These are phyloP conservation scores for Darevskia mixta DNA, from an alignment of 2,797 vertebrate genomes.

Conservation along the genomic window DNA sequence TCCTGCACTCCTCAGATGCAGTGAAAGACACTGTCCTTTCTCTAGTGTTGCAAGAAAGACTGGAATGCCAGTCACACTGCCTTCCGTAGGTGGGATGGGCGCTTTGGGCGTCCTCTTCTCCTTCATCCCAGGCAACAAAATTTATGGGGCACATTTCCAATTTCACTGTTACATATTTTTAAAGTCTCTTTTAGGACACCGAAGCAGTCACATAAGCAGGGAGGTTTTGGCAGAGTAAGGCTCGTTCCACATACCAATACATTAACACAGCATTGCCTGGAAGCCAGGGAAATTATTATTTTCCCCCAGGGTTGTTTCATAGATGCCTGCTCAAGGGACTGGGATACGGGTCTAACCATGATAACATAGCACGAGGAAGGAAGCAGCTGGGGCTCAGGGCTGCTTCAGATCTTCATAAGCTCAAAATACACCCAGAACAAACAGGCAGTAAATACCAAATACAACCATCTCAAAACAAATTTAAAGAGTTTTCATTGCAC, in stretches of 20 bases:
- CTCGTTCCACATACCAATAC: neutral
- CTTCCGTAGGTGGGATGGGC: too few species aligned
- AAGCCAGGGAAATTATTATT: neutral
- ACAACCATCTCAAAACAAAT: slow-evolving; percentile 38
- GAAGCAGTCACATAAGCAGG: neutral
- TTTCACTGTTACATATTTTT: neutral
- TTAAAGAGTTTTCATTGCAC: slow-evolving; percentile 18
- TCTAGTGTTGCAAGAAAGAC: too few species aligned
- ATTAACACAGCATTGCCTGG: neutral
- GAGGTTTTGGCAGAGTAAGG: neutral
- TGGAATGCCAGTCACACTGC: too few species aligned
- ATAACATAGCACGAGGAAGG: slow-evolving; percentile 10
- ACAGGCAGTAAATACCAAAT: slow-evolving; percentile 17
- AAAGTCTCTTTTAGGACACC: neutral
- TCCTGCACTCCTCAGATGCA: too few species aligned
- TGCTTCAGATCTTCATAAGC: neutral
- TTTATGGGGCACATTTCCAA: neutral
- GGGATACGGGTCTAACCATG: neutral
- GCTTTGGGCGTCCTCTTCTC: too few species aligned
- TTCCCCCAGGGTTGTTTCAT: neutral
- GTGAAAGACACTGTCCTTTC: too few species aligned
- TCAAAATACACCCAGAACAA: slow-evolving; percentile 32
- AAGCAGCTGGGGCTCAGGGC: neutral
- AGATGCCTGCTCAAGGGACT: neutral
- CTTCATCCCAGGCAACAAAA: too few species aligned